Conservation (phyloP, 2,888 invertebrate genomes). For the Clanis bilineata region DNA sequence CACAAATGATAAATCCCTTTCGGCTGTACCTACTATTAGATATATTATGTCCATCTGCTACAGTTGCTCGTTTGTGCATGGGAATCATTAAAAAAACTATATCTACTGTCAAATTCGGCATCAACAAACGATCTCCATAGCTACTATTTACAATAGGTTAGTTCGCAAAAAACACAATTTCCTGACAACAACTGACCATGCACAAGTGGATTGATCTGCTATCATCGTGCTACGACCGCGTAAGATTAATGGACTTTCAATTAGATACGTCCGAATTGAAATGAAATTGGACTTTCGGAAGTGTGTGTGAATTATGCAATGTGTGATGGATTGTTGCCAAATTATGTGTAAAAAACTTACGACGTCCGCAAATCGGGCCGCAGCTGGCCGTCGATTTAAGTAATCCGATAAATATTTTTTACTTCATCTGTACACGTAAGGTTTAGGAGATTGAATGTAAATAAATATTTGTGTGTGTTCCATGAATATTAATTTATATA, state of each 20-base stretch:
- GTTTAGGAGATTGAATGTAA: neutral
- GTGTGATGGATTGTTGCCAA: conserved; percentile 69
- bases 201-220: conserved; percentile 64
- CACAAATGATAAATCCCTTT: too few relatives aligned
- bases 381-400: conserved; percentile 68
- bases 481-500: too few relatives aligned
- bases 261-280: conserved; percentile 77
- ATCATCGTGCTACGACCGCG: conserved; percentile 49
- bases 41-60: neutral
- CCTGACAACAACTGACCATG: conserved; percentile 81
- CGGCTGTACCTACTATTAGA: neutral
- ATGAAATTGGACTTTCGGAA: conserved; percentile 78
- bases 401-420: conserved; percentile 77
- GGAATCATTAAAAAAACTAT: neutral
- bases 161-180: conserved; percentile 51
- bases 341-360: conserved; percentile 53
- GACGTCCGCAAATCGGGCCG: conserved; percentile 64
- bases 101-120: neutral
- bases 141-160: conserved; percentile 5
- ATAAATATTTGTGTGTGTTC: neutral
- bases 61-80: neutral
- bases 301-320: conserved; percentile 71
- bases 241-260: conserved; percentile 78
- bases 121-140: neutral
- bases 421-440: neutral